A percentile compares a stretch with the other conserved stretches of the same genome.
Conservation (phyloP, 1,140 invertebrate species). For the Drosophila parvula region DNA sequence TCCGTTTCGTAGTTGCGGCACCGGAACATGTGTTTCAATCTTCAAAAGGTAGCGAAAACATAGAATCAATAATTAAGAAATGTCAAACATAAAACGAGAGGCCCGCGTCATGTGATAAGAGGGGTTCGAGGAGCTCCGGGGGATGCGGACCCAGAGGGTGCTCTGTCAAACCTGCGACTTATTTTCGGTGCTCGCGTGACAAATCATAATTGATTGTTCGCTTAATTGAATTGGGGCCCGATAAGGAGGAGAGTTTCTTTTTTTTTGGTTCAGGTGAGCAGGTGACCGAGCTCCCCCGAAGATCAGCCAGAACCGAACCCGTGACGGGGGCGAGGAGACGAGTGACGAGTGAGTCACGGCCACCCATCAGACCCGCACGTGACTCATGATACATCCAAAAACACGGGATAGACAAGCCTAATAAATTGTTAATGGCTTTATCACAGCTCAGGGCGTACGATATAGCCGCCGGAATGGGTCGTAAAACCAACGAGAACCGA, state of each 20-base stretch:
- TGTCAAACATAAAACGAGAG: slow-evolving; percentile 78
- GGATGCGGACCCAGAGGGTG: slow-evolving; percentile 5
- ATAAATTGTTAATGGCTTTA: slow-evolving; percentile 82
- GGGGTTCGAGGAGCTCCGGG: slow-evolving; percentile 1
- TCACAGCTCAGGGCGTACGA: slow-evolving; percentile 71
- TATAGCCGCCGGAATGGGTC: slow-evolving; percentile 53
- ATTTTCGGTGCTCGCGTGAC: slow-evolving; percentile 71
- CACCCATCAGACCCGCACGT: slow-evolving; percentile 35
- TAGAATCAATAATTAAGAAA: slow-evolving; percentile 83
- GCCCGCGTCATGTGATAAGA: slow-evolving; percentile 64
- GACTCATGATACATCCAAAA: slow-evolving; percentile 28
- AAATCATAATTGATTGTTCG: slow-evolving; percentile 82
- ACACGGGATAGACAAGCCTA: slow-evolving; percentile 67
- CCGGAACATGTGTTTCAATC: slow-evolving; percentile 75
- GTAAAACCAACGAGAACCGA: slow-evolving; percentile 50
- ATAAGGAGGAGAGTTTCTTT: slow-evolving; percentile 49
- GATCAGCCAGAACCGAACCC: slow-evolving; percentile 19
- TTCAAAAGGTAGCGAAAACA: slow-evolving; percentile 83
- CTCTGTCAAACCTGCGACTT: slow-evolving; percentile 35
- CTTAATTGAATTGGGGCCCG: slow-evolving; percentile 77
- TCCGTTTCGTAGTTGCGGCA: slow-evolving; percentile 61
- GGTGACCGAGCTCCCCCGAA: slow-evolving; percentile 10
- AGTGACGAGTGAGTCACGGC: slow-evolving; percentile 47
- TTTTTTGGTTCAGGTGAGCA: slow-evolving; percentile 20
- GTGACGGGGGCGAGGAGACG: slow-evolving; percentile 5